Evolutionary conservation across 2,113 vertebrate species (phyloP).

Genomic region (Oncorhynchus kisutch): DNA sequence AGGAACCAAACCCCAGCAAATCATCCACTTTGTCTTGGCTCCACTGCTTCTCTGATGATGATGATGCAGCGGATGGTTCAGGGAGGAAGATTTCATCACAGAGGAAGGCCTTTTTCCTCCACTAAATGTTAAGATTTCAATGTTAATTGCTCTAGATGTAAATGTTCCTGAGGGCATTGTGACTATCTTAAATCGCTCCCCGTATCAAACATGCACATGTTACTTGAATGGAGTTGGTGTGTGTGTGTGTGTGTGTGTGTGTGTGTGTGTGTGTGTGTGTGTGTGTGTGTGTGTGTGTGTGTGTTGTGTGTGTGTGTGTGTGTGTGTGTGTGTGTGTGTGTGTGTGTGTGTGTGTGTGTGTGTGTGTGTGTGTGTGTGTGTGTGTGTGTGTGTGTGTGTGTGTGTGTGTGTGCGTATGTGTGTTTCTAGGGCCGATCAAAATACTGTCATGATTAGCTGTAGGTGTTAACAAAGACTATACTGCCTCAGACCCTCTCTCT

Average conservation of each 20-base stretch:
- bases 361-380: no score
- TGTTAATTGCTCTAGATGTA: neutral
- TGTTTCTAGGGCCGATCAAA: slow-evolving; percentile 72
- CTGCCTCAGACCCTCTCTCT: slow-evolving; percentile 65
- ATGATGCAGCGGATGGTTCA: slow-evolving; percentile 46
- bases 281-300: no score
- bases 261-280: neutral
- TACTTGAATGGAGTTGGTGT: neutral
- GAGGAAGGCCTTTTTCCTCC: neutral
- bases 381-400: no score
- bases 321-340: no score
- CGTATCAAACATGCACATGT: neutral
- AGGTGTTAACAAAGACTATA: slow-evolving; percentile 72
- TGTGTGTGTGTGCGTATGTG: no score
- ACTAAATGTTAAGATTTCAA: neutral
- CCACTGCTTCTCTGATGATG: slow-evolving; percentile 55
- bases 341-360: no score
- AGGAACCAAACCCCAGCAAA: slow-evolving; percentile 35
- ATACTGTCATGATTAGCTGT: slow-evolving; percentile 78
- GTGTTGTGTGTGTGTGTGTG: no score
- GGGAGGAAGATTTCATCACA: slow-evolving; percentile 21
- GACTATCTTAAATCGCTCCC: neutral
- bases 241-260: neutral
- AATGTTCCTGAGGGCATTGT: neutral
- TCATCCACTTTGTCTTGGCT: slow-evolving; percentile 42